Conservation (phyloP, 1,140 invertebrate genomes). For the Aphaenogaster floridana region DNA sequence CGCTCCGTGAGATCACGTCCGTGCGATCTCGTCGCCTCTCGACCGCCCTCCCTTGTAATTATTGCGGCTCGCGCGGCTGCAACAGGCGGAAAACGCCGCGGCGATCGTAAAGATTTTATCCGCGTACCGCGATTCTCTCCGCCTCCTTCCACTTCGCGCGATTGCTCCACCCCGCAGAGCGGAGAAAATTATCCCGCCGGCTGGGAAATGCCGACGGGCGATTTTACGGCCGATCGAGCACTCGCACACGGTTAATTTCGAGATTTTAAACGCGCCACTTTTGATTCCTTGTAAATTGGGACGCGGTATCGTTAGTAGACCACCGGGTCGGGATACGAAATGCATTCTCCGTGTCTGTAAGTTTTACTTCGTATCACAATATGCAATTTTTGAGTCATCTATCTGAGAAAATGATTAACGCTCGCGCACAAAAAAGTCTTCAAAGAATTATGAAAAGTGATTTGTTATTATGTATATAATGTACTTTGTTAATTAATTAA, state of each 20-base stretch:
- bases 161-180: slow-evolving; percentile 11
- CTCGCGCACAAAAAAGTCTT: not conserved
- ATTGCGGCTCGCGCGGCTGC: slow-evolving; percentile 37
- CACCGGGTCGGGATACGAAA: not conserved
- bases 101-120: slow-evolving; percentile 60
- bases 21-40: slow-evolving; percentile 34
- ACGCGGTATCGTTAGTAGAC: not conserved
- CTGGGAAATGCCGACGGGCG: slow-evolving; percentile 31
- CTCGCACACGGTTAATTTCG: slow-evolving; percentile 16
- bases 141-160: too few species aligned
- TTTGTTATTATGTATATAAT: too few species aligned
- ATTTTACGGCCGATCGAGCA: slow-evolving; percentile 40
- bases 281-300: not conserved
- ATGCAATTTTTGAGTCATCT: not conserved
- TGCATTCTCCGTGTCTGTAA: not conserved
- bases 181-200: slow-evolving; percentile 44
- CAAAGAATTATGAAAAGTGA: not conserved
- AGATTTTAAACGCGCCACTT: slow-evolving; percentile 21
- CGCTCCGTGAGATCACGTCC: slow-evolving; percentile 37
- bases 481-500: too few species aligned
- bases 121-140: slow-evolving; percentile 10
- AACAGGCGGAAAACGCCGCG: slow-evolving; percentile 30
- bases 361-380: not conserved
- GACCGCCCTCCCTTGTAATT: slow-evolving; percentile 35
- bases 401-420: not conserved